Conservation (phyloP, 2,888 invertebrate genomes). For the Apamea anceps region DNA sequence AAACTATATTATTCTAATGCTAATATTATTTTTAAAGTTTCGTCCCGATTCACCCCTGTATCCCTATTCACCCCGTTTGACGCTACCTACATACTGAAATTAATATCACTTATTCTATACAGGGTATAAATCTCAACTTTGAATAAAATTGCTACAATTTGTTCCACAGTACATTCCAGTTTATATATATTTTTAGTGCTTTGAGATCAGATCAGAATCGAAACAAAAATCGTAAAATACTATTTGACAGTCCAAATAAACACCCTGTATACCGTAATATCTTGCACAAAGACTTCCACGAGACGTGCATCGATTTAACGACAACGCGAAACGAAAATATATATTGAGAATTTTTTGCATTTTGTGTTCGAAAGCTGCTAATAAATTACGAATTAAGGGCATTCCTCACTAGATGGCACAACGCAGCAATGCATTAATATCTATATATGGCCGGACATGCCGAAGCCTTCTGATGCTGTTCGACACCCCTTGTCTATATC, state of each 20-base stretch:
- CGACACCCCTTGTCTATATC: neutral
- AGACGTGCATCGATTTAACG: neutral
- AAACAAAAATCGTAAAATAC: constrained; percentile 2
- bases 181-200: neutral
- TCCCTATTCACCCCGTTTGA: neutral
- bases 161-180: neutral
- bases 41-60: neutral
- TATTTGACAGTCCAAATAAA: constrained; percentile 12
- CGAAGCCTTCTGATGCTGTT: neutral
- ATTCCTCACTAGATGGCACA: neutral
- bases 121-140: constrained; percentile 19
- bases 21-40: neutral
- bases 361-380: constrained; percentile 2
- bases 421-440: neutral
- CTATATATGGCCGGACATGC: neutral
- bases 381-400: neutral
- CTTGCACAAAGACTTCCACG: neutral
- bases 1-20: neutral
- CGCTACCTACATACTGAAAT: constrained; percentile 6
- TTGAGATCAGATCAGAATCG: constrained; percentile 31
- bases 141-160: neutral
- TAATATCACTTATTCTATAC: constrained; percentile 32
- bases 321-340: neutral
- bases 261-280: constrained; percentile 40
- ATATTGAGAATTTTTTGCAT: neutral